Conservation (phyloP, 2,797 vertebrate species). For the Sebastes iracundus region DNA sequence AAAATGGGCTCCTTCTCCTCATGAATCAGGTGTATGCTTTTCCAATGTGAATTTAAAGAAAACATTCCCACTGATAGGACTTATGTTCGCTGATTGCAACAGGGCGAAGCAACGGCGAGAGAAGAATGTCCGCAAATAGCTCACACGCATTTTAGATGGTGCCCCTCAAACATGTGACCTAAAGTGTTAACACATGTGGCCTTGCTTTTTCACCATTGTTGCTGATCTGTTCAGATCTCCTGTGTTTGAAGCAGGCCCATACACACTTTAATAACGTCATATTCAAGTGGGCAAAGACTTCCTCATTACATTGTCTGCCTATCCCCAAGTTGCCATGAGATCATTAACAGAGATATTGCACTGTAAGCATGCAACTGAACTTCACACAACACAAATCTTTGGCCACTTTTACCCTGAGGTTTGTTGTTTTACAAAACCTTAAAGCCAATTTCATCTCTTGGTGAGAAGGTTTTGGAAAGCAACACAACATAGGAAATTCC, state of each 20-base stretch:
- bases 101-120: background rate
- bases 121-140: slow-evolving; percentile 64
- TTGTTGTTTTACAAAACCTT: slow-evolving; percentile 3
- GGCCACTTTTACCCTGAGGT: background rate
- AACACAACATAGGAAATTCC: slow-evolving; percentile 15
- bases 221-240: slow-evolving; percentile 42
- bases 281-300: background rate
- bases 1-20: background rate
- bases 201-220: slow-evolving; percentile 43
- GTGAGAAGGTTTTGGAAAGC: slow-evolving; percentile 9
- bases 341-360: background rate
- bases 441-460: background rate
- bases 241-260: slow-evolving; percentile 11
- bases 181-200: slow-evolving; percentile 80
- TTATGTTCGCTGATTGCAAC: background rate
- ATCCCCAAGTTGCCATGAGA: background rate
- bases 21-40: background rate
- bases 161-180: slow-evolving; percentile 71
- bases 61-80: background rate
- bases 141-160: slow-evolving; percentile 52
- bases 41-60: background rate
- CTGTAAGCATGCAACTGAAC: background rate
- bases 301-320: background rate
- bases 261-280: background rate
- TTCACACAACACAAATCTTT: background rate